phyloP scores from a whole-genome alignment of 2,797 vertebrate genomes.

The Neoniphon sammara region DNA sequence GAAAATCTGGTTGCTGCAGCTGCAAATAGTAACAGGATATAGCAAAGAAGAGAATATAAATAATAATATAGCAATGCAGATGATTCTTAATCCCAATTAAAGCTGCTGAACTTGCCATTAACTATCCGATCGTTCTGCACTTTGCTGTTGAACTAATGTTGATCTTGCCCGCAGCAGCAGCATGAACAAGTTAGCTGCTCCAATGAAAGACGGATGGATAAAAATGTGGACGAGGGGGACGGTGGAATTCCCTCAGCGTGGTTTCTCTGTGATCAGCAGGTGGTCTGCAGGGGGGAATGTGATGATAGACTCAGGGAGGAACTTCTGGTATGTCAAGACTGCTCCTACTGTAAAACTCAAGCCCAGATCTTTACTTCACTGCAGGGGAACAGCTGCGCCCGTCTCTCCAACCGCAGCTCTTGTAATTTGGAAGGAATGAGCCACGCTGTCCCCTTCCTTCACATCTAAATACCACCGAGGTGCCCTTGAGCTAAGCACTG shows the following conservation, averaged over 20 bases:
- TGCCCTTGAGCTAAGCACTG: neutral
- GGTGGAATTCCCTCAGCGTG: neutral
- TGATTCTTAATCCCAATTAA: too few species aligned
- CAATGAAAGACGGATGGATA: conserved; percentile 17
- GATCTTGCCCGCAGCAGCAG: conserved; percentile 37
- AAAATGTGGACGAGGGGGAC: conserved; percentile 1
- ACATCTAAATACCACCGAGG: neutral
- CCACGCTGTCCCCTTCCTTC: neutral
- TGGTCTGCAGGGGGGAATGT: conserved; percentile 42
- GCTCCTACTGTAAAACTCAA: conserved; percentile 20
- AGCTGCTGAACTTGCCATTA: neutral
- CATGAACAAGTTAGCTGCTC: neutral
- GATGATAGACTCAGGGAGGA: conserved; percentile 48
- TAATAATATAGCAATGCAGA: too few species aligned
- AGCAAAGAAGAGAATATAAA: too few species aligned
- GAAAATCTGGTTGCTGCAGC: too few species aligned
- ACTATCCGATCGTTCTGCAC: neutral
- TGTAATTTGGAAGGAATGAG: neutral
- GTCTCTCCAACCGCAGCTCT: neutral
- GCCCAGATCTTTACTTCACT: neutral
- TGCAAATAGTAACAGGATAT: too few species aligned
- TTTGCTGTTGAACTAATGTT: conserved; percentile 34
- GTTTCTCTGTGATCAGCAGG: conserved; percentile 44
- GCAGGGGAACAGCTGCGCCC: conserved; percentile 20
- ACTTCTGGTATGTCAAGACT: conserved; percentile 36